A percentile compares a stretch with the other conserved stretches of the same genome.
Evolutionary conservation across 2,888 invertebrate species (phyloP).

Genomic region (Horisme vitalbata): DNA sequence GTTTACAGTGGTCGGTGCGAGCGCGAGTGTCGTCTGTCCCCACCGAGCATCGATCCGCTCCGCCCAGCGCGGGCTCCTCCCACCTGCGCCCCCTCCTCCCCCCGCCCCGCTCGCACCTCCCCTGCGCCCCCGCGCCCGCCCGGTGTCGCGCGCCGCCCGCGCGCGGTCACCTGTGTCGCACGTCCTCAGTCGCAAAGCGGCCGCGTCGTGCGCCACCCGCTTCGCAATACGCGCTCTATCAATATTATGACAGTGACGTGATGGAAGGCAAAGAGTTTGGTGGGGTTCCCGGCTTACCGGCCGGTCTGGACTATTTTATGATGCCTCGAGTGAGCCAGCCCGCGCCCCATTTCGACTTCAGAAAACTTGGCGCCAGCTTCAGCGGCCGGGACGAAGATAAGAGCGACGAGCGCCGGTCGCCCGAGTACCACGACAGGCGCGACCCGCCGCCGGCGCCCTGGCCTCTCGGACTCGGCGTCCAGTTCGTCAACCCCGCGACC

Average conservation of each 20-base stretch:
- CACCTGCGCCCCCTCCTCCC: slow-evolving; percentile 56
- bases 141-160: slow-evolving; percentile 75
- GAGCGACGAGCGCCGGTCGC: slow-evolving; percentile 67
- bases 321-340: slow-evolving; percentile 87
- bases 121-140: slow-evolving; percentile 64
- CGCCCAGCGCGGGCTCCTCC: slow-evolving; percentile 79
- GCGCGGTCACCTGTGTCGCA: slow-evolving; percentile 83
- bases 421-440: slow-evolving; percentile 69
- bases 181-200: slow-evolving; percentile 81
- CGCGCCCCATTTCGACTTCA: slow-evolving; percentile 94
- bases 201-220: slow-evolving; percentile 84
- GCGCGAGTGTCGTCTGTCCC: slow-evolving; percentile 78
- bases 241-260: slow-evolving; percentile 76
- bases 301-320: slow-evolving; percentile 79
- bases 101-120: slow-evolving; percentile 39
- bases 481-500: slow-evolving; percentile 94
- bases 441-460: slow-evolving; percentile 84
- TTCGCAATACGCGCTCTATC: slow-evolving; percentile 55
- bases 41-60: slow-evolving; percentile 81
- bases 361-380: slow-evolving; percentile 87
- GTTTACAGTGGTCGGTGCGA: slow-evolving; percentile 68
- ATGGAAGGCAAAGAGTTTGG: slow-evolving; percentile 80
- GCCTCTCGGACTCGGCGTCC: slow-evolving; percentile 92
- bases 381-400: slow-evolving; percentile 79
- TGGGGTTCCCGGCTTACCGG: slow-evolving; percentile 75